Conservation (phyloP, 2,113 vertebrate genomes). For the Phasianus colchicus region DNA sequence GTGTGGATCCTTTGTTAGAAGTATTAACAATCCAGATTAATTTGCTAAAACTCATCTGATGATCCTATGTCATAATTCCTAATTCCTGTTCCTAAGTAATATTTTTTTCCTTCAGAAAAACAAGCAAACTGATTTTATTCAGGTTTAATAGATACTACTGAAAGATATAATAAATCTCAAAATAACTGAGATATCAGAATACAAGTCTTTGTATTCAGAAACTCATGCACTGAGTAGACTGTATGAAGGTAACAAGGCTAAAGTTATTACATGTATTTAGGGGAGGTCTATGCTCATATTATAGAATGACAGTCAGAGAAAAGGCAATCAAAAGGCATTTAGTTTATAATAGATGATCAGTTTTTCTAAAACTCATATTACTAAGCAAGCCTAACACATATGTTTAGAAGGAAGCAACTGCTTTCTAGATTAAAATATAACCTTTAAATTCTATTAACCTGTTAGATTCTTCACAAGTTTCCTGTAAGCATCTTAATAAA, state of each 20-base stretch:
- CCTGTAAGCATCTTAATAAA: not conserved
- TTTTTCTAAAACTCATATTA: not conserved
- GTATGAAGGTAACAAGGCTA: not conserved
- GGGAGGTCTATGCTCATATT: not conserved
- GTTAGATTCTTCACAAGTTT: not conserved
- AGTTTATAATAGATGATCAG: not conserved
- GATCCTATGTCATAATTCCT: not conserved
- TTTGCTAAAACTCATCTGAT: not conserved
- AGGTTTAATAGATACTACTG: not conserved
- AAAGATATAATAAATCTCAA: not conserved
- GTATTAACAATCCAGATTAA: not conserved
- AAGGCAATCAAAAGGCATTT: not conserved
- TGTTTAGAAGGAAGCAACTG: not conserved
- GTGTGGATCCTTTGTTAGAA: not conserved
- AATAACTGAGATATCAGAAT: not conserved
- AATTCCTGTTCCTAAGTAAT: not conserved
- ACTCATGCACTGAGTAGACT: not conserved
- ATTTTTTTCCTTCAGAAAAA: not conserved
- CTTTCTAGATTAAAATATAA: not conserved
- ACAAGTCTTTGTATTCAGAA: not conserved
- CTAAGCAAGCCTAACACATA: not conserved
- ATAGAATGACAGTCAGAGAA: not conserved
- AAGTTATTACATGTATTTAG: not conserved
- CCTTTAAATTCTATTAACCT: not conserved
- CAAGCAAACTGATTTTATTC: not conserved